Base-by-base conservation (phyloP, 2,113 vertebrate species). In the Strix uralensis region DNA sequence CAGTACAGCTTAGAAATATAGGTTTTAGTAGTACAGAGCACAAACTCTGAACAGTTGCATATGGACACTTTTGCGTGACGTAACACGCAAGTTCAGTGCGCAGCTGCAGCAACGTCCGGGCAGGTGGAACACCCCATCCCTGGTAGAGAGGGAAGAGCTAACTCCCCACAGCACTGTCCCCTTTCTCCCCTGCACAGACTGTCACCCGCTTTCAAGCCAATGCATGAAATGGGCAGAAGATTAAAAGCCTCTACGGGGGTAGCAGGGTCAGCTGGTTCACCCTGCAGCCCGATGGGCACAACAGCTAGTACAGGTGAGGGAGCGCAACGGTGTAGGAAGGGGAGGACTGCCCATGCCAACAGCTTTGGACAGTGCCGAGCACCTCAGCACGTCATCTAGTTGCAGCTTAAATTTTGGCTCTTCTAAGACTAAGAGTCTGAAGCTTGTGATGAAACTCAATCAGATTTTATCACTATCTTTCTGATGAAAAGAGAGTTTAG, bases 251-350 rank as follows among this genome's bases (percentile, higher is more conserved):
- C 1, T 22, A 2, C 4, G 3, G 25, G 63, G 42, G 14, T 21
- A 11, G 32, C 42, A 49, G 40, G 57, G 18, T 55, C 47, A 52
- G 14, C 54, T 44, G 38, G 7, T 38, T 78, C 51, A 57, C 40
- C 25, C 51, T 22, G 2, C 25, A 55, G 42, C 13, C 38, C 0
- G 2, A 4, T 21, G 30, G 29, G 52, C n/a, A 13, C 49, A 7
- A 7, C 22, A 61, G 57, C 51, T 57, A 16, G 26, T 21, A 21
- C 27, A 51, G 18, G 17, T 16, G 38, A 87, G 47, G 29, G 51
- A 54, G n/a, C 3, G 1, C 40, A 27, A 1, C 4, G 7, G 23
- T 1, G 4, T 16, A 66, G 42, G 38, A 51, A 22, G 34, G 70
- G 44, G 32, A 44, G 49, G 58, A 75, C 3, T 20, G 3, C 5